Conservation (phyloP, 2,797 vertebrate species). For the Anomalospiza imberbis region DNA sequence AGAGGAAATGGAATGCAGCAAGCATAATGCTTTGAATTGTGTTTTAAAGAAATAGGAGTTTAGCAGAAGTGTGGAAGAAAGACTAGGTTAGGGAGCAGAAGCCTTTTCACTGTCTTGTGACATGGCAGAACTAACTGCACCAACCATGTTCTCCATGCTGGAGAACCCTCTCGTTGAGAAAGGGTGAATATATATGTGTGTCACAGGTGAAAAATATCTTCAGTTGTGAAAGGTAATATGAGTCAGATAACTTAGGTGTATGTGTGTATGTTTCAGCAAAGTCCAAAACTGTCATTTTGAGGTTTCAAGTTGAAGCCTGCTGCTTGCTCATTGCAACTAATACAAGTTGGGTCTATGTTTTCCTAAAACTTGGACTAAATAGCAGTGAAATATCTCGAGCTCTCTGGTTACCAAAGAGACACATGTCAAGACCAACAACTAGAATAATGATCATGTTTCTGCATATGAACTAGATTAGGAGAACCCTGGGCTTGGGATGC, state of each 20-base stretch:
- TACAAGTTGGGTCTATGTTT: neutral
- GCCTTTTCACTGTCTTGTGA: neutral
- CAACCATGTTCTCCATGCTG: neutral
- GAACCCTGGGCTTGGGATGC: neutral
- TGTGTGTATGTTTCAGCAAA: neutral
- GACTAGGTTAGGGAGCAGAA: neutral
- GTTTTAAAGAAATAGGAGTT: conserved; percentile 34
- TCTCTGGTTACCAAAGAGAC: neutral
- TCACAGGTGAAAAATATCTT: neutral
- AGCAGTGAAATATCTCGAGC: neutral
- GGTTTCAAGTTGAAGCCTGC: neutral
- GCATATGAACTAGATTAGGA: neutral
- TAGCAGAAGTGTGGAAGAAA: neutral
- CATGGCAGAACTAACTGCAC: neutral
- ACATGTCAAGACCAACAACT: neutral
- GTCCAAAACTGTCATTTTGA: neutral
- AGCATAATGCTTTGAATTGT: conserved; percentile 10
- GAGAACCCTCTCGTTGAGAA: neutral
- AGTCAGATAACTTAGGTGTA: neutral
- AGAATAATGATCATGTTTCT: neutral
- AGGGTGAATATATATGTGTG: neutral
- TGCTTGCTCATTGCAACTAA: neutral
- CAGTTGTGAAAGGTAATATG: neutral
- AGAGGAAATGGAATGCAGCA: conserved; percentile 47
- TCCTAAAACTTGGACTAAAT: neutral